phyloP scores from a whole-genome alignment of 1,140 invertebrate species.

The Bombus sylvicola region DNA sequence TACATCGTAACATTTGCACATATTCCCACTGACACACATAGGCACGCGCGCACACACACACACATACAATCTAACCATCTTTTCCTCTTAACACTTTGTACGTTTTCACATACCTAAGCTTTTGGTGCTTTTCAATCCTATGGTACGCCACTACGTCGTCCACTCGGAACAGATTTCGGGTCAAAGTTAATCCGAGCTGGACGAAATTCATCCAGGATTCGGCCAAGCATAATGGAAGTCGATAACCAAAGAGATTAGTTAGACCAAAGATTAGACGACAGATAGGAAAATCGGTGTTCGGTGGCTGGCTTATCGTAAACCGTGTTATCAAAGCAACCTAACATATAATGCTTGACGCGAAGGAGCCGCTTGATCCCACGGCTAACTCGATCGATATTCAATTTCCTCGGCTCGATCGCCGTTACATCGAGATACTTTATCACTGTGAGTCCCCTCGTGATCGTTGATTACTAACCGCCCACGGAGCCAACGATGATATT shows the following conservation, averaged over 20 bases:
- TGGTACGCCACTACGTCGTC: neutral
- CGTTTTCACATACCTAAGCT: neutral
- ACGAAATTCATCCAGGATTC: constrained; percentile 26
- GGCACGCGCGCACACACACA: too few relatives aligned
- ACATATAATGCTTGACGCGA: constrained; percentile 23
- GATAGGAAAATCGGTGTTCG: constrained; percentile 47
- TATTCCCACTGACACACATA: too few relatives aligned
- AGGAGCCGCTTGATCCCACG: constrained; percentile 5
- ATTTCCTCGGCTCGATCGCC: constrained; percentile 29
- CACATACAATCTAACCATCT: neutral
- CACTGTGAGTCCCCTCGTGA: neutral
- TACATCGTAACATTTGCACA: too few relatives aligned
- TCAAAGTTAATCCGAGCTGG: constrained; percentile 33
- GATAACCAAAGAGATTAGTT: constrained; percentile 52
- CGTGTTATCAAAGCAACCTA: constrained; percentile 31
- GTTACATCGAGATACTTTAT: constrained; percentile 4
- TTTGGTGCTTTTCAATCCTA: neutral
- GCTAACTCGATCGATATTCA: constrained; percentile 51
- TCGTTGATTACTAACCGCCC: neutral
- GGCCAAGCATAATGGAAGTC: constrained; percentile 37
- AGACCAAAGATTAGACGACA: constrained; percentile 39
- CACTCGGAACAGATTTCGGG: constrained; percentile 28
- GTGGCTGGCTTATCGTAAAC: constrained; percentile 38
- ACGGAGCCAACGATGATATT: constrained; percentile 4
- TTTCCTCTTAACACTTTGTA: neutral